Conservation (phyloP, 2,113 vertebrate species). For the Anolis sagrei region DNA sequence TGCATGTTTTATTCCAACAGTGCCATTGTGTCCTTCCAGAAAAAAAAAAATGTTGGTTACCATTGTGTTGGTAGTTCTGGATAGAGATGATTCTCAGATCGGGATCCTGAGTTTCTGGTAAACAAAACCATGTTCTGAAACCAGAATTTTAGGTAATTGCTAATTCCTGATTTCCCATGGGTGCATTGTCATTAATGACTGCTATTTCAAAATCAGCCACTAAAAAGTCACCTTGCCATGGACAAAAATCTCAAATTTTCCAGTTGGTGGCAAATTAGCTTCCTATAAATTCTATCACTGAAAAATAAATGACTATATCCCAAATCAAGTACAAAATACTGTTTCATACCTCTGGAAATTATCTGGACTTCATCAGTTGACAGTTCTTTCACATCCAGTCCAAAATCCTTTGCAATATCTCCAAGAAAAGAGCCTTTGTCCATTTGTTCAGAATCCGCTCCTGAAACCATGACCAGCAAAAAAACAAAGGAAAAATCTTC, state of each 20-base stretch:
- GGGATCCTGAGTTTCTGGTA: conserved; percentile 73
- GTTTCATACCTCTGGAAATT: conserved; percentile 65
- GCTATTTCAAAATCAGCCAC: conserved; percentile 73
- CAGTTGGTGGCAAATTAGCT: conserved; percentile 75
- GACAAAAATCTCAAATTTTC: conserved; percentile 73
- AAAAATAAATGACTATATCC: conserved; percentile 70
- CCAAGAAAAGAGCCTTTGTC: conserved; percentile 76
- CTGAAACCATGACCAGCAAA: conserved; percentile 33
- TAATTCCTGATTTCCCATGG: conserved; percentile 64
- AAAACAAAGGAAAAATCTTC: conserved; percentile 48
- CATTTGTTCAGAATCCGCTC: conserved; percentile 70
- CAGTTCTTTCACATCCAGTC: conserved; percentile 68
- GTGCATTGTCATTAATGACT: conserved; percentile 81
- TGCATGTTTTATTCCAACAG: conserved; percentile 66
- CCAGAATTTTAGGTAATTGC: conserved; percentile 75
- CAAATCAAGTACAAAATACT: conserved; percentile 73
- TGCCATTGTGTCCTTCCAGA: conserved; percentile 54
- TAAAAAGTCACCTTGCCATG: conserved; percentile 74
- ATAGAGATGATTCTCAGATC: conserved; percentile 77
- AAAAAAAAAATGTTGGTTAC: conserved; percentile 72
- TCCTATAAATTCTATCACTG: conserved; percentile 76
- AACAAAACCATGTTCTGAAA: conserved; percentile 67
- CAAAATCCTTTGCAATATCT: conserved; percentile 75
- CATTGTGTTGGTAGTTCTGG: conserved; percentile 73
- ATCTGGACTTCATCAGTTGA: conserved; percentile 67